phyloP scores from a whole-genome alignment of 2,888 invertebrate genomes.

The Flabesymbios commensalis region DNA sequence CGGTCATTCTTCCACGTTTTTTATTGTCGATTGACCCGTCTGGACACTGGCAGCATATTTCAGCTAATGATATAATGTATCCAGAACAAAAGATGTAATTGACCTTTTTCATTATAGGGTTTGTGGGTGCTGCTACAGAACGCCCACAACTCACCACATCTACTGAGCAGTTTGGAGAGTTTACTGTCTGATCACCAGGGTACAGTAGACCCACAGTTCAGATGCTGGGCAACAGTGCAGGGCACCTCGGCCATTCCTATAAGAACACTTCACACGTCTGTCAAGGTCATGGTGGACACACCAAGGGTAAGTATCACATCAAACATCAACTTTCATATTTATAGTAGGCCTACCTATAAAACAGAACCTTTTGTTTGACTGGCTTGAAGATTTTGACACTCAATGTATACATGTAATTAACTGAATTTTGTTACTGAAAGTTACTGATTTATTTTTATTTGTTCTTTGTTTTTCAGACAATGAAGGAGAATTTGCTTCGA shows the following conservation, averaged over 20 bases:
- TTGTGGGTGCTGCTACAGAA: constrained; percentile 56
- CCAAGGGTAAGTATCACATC: constrained; percentile 57
- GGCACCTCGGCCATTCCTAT: constrained; percentile 40
- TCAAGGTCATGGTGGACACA: constrained; percentile 52
- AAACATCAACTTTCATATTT: no score
- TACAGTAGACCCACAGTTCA: constrained; percentile 47
- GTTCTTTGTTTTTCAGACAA: constrained; percentile 39
- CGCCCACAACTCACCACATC: constrained; percentile 52
- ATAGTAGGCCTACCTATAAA: no score
- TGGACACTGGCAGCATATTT: no score
- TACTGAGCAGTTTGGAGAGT: constrained; percentile 49
- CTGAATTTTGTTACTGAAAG: neutral
- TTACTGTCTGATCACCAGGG: constrained; percentile 43
- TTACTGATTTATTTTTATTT: neutral
- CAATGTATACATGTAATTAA: no score
- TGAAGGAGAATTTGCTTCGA: constrained; percentile 56
- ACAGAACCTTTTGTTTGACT: no score
- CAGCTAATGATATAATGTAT: no score
- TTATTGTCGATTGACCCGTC: no score
- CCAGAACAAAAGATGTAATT: no score
- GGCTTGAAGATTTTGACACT: no score
- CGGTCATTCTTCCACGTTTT: no score
- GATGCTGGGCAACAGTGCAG: constrained; percentile 54
- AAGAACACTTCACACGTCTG: constrained; percentile 50
- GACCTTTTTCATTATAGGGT: no score